Evolutionary conservation across 2,113 vertebrate species (phyloP).

Genomic region (Podilymbus podiceps): DNA sequence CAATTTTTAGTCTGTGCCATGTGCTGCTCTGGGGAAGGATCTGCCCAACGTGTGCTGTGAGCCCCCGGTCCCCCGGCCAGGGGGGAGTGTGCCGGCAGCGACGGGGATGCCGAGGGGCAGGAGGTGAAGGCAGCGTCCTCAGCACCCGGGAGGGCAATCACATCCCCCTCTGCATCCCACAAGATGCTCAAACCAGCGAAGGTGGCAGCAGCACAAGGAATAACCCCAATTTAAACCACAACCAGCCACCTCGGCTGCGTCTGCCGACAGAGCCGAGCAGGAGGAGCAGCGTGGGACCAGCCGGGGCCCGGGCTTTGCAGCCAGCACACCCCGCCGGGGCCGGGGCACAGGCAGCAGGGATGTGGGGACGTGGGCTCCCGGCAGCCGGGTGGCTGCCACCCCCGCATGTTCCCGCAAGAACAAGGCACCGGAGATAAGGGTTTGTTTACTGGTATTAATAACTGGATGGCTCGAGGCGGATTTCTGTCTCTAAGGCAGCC

Average conservation of each 20-base stretch:
- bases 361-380: background rate
- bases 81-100: background rate
- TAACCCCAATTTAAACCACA: background rate
- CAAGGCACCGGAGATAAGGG: background rate
- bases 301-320: background rate
- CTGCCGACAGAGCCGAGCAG: background rate
- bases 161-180: background rate
- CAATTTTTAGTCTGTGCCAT: background rate
- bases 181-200: background rate
- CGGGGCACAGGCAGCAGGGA: background rate
- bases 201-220: fast-evolving
- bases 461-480: background rate
- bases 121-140: background rate
- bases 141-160: background rate
- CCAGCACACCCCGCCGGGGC: background rate
- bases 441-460: background rate
- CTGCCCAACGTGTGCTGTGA: background rate
- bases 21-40: background rate
- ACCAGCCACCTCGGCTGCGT: background rate
- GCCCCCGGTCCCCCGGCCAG: fast-evolving
- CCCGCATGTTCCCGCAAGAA: conserved; percentile 9
- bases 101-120: background rate
- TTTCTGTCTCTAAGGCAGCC: conserved; percentile 33
- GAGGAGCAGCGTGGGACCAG: background rate
- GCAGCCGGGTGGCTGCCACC: background rate